Conservation (phyloP, 2,888 invertebrate genomes). For the Microctonus aethiopoides region DNA sequence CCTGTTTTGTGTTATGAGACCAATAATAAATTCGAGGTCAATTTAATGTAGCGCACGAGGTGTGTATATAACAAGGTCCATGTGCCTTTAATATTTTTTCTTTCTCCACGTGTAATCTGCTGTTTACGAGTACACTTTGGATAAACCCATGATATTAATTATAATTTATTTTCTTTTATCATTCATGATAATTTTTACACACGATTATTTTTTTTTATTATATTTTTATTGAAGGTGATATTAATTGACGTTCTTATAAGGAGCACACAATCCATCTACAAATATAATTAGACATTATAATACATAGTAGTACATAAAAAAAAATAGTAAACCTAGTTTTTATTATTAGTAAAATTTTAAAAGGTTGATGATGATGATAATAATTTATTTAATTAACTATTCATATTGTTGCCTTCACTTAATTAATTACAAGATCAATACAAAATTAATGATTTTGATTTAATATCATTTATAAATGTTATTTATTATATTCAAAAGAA, state of each 20-base stretch:
- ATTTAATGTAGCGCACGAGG: not conserved
- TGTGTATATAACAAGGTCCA: slow-evolving; percentile 20
- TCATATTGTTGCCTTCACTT: too few relatives aligned
- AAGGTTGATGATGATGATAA: not conserved
- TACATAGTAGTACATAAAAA: not conserved
- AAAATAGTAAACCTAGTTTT: not conserved
- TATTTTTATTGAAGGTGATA: not conserved
- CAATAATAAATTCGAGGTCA: slow-evolving; percentile 4
- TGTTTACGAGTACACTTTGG: not conserved
- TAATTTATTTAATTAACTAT: too few relatives aligned
- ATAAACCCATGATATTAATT: not conserved
- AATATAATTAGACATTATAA: too few relatives aligned
- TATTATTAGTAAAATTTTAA: not conserved
- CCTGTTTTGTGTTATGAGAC: not conserved
- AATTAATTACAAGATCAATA: not conserved
- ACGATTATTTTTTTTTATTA: too few relatives aligned
- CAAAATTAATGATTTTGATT: not conserved
- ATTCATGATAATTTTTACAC: too few relatives aligned
- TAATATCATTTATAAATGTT: too few relatives aligned
- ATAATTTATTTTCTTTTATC: too few relatives aligned
- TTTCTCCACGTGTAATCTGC: too few relatives aligned
- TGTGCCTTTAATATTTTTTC: not conserved
- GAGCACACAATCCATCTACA: too few relatives aligned
- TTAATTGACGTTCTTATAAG: not conserved
- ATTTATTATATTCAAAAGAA: too few relatives aligned